Base-by-base conservation (phyloP, 2,888 invertebrate genomes). In the Plagiodera versicolora region DNA sequence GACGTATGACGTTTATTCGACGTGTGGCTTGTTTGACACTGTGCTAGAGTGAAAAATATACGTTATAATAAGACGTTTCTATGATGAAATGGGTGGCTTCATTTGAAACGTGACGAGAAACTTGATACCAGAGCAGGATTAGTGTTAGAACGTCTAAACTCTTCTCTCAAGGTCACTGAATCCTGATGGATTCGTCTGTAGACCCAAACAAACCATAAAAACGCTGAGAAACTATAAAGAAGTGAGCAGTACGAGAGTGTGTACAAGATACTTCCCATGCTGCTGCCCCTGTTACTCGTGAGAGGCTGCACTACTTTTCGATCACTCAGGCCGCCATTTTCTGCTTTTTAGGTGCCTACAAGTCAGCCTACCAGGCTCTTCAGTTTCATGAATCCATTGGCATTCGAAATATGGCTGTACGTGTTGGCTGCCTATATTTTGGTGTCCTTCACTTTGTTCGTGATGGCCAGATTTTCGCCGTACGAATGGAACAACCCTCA, bases 361-460 rank as follows among this genome's bases (percentile, higher is more conserved):
- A 95, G 88, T 60, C 94, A 90, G 81, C 94, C 91, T 55, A 94
- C 91, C 48, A 86, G 91, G 69, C 88, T 90, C 64, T 98, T 98
- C 86, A 95, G 95, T 76, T 98, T 98, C 85, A 90, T 98, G 82
- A 95, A 95, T 78, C 98, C 98, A 0, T 84, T 98, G 74, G 95
- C 96, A 1, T 89, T 94, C 72, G 95, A 98, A 82, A 98, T 98
- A 72, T 98, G 98, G 98, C 83, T 97, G 67, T 94, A 95, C 83
- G 94, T 96, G 62, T 82, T 95, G 67, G 94, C 94, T 18, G 96
- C 97, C 14, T 98, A 98, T 81, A 86, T 97, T 69, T 86, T 97
- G 69, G 97, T 98, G 65, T 93, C 94, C 19, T 92, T 94, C 79
- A 94, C 95, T 0, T 85, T 98, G 71, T 98, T 97, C 81, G 93